phyloP scores from a whole-genome alignment of 2,797 vertebrate species.

The Cryptoprocta ferox region DNA sequence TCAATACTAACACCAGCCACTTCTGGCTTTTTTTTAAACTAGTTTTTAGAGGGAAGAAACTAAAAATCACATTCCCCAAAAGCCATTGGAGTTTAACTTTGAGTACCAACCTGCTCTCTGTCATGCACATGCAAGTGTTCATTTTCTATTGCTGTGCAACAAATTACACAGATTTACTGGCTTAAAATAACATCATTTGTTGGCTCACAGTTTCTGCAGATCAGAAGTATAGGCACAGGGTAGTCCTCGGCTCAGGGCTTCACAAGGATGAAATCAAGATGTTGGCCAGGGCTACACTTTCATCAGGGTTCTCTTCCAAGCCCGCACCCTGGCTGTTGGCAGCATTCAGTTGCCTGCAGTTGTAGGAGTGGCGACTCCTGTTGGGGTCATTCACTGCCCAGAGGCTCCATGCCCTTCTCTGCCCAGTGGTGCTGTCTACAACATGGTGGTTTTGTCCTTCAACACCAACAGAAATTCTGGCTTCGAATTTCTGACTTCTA shows the following conservation, averaged over 20 bases:
- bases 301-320: background rate
- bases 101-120: background rate
- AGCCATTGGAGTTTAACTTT: background rate
- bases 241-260: background rate
- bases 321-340: background rate
- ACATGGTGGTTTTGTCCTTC: background rate
- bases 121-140: background rate
- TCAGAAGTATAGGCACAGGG: background rate
- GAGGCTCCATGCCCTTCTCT: background rate
- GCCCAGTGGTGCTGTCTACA: fast-evolving
- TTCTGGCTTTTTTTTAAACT: background rate
- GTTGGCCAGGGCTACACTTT: background rate
- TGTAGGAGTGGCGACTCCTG: background rate
- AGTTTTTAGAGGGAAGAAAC: background rate
- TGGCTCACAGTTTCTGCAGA: background rate
- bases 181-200: background rate
- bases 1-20: background rate
- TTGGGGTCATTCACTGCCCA: background rate
- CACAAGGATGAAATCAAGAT: background rate
- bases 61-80: background rate
- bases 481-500: background rate
- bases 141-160: background rate
- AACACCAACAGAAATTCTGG: background rate
- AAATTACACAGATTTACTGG: background rate
- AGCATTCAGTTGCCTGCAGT: background rate